Evolutionary conservation across 2,113 vertebrate genomes (phyloP).

Genomic region (Ptilorrhoa leucosticta): DNA sequence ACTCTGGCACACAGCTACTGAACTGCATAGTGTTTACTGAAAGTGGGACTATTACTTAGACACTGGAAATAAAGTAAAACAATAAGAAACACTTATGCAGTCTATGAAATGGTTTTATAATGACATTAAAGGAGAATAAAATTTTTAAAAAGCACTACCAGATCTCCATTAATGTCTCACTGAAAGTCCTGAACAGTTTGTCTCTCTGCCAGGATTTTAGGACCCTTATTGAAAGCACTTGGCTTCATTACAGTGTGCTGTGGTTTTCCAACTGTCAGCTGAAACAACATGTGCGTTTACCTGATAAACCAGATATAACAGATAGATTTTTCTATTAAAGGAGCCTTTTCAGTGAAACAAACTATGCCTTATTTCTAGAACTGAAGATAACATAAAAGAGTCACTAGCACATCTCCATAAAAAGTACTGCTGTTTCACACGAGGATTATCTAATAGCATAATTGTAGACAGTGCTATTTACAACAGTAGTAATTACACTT

Average conservation of each 20-base stretch:
- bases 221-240: background rate
- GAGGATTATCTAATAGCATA: background rate
- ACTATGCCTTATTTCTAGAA: background rate
- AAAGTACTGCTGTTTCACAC: background rate
- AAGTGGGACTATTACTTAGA: background rate
- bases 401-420: background rate
- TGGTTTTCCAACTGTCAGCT: background rate
- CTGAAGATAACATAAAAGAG: background rate
- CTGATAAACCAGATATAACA: background rate
- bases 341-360: background rate
- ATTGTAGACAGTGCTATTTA: background rate
- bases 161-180: background rate
- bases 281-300: background rate
- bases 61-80: background rate
- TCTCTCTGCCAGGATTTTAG: background rate
- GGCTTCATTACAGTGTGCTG: rapidly evolving
- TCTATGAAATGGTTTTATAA: background rate
- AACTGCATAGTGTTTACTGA: background rate
- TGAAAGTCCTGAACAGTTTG: background rate
- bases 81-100: background rate
- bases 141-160: background rate
- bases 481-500: background rate
- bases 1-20: background rate
- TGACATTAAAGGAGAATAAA: background rate
- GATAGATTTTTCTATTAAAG: background rate